A percentile compares a stretch with the other conserved stretches of the same genome.
phyloP scores from a whole-genome alignment of 2,797 vertebrate genomes.

The Sebastes taczanowskii region DNA sequence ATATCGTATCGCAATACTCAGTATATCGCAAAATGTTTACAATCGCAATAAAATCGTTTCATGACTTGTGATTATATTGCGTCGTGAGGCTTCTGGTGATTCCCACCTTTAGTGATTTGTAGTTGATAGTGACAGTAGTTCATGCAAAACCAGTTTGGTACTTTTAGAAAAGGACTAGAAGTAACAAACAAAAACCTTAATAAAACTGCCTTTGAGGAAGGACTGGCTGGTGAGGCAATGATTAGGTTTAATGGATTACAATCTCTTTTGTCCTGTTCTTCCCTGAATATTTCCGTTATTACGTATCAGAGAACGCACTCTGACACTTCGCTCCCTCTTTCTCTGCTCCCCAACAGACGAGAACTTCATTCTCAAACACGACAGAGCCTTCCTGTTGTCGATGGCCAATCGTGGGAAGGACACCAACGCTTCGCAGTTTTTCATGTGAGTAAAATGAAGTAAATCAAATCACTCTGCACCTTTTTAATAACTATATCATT shows the following conservation, averaged over 20 bases:
- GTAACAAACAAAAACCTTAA: neutral
- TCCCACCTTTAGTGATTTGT: too few species aligned
- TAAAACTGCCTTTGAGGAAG: conserved; percentile 9
- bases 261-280: conserved; percentile 4
- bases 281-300: conserved; percentile 30
- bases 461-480: neutral
- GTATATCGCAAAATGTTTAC: too few species aligned
- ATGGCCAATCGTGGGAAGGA: conserved; percentile 99
- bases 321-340: conserved; percentile 50
- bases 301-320: neutral
- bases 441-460: conserved; percentile 91
- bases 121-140: too few species aligned
- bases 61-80: too few species aligned
- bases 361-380: conserved; percentile 99
- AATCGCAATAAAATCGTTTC: too few species aligned
- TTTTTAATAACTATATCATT: conserved; percentile 5
- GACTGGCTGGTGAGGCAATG: conserved; percentile 36
- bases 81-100: too few species aligned
- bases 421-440: conserved; percentile 99
- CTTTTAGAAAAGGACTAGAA: neutral
- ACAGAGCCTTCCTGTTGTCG: conserved; percentile 98
- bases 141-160: neutral
- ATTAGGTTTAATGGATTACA: neutral
- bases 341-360: conserved; percentile 92
- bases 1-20: too few species aligned